These are phyloP conservation scores for Phalacrocorax pelagicus DNA, from an alignment of 2,113 vertebrate genomes.

Conservation along the genomic window DNA sequence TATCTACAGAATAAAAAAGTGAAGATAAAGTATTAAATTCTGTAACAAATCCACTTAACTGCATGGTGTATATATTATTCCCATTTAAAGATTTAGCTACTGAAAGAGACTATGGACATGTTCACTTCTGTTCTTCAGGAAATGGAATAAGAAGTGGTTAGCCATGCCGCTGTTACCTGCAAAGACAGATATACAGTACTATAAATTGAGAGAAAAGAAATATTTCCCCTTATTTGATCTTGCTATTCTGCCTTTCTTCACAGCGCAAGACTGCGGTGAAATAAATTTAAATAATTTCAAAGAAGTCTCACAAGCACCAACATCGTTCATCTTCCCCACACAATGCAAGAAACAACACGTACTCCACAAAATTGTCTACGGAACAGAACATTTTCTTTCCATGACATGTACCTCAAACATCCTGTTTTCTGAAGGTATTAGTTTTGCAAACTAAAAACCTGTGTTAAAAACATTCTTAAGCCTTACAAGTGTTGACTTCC, in stretches of 20 bases:
- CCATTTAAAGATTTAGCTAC: background rate
- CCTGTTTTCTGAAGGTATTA: background rate
- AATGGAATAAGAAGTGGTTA: background rate
- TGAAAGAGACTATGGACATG: background rate
- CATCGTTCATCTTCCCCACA: background rate
- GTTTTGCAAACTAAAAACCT: background rate
- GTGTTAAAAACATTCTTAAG: background rate
- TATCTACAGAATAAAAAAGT: background rate
- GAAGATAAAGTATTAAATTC: background rate
- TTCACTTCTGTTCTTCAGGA: background rate
- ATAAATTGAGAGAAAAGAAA: background rate
- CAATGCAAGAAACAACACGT: background rate
- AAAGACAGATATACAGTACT: background rate
- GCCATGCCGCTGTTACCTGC: background rate
- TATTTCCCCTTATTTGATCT: background rate
- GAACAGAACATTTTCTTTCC: background rate
- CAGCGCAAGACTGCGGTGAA: background rate
- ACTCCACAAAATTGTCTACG: background rate
- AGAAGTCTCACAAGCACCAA: background rate
- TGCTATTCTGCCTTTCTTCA: background rate
- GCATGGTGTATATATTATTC: background rate
- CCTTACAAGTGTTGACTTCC: background rate
- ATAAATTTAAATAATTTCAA: background rate
- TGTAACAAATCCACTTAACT: background rate
- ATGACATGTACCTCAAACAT: background rate